Base-by-base conservation (phyloP, 1,140 invertebrate genomes). In the Cryptotermes secundus region DNA sequence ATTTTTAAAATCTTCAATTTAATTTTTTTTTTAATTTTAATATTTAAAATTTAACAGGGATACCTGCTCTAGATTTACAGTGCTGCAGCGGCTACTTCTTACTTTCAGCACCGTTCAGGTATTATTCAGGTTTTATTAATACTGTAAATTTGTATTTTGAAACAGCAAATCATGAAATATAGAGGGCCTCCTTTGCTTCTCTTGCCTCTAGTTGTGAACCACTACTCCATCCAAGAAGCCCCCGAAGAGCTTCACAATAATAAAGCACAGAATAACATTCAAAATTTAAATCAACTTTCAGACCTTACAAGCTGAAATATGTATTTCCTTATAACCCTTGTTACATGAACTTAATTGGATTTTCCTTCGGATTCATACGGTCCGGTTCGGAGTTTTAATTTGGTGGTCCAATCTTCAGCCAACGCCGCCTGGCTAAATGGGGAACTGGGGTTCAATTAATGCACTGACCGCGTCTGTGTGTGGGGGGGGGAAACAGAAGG, bases 201-300 rank as follows among this genome's bases (percentile, higher is more conserved):
- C 45, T 49, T 49, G 19, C 45, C 14, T 19, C 45, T 19, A 19
- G 19, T 49, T 49, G 22, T 3, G 1, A 49, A 49, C 45, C 45
- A 22, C 45, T 49, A 19, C 16, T 49, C 45, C 45, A 49, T 19
- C 16, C 45, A 31, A n/a, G n/a, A n/a, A 31, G 31, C 26, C 9
- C 59, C 59, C 10, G 31, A 72, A 72, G 10, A 14, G 26, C 59
- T 72, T 4, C 59, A 72, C 31, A 7, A 3, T 72, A 72, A 72
- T 72, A 72, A 31, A 72, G 26, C 59, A 72, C 9, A 31, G 59
- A 72, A n/a, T n/a, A 72, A 72, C 59, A 72, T 72, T n/a, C 59
- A 72, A 72, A 72, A 72, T 72, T 72, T 72, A 72, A 72, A 72
- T 72, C 59, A 72, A 72, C 59, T 72, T 31, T n/a, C 59, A 72